Evolutionary conservation across 2,797 vertebrate species (phyloP), one percentile per base, ranked within the genome.

Genomic region (Urosaurus nigricauda): DNA sequence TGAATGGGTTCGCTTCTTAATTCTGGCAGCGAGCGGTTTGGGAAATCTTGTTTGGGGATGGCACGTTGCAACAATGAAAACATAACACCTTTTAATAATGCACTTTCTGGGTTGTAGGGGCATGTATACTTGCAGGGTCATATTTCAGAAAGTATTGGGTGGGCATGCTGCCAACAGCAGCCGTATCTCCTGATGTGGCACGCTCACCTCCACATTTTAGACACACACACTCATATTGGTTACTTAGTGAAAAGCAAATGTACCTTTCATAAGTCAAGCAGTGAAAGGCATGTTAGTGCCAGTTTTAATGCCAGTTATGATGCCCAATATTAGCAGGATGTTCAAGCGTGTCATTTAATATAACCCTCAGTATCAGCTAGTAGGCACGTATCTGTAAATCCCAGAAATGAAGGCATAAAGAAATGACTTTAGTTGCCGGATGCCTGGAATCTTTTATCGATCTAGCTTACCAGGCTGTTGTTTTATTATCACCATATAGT

Each of bases 71-170:
- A 32, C n/a, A 40, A 37, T 32, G 40, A 47, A 68, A 81, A 75
- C 37, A 32, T 53, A 73, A 65, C 7, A 24, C 9, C 5, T 29
- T 63, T 17, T 32, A 63, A 13, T 53, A 68, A 63, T 82, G 19
- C 53, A 16, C 43, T 63, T 73, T 85, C 68, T 63, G 37, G 40
- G 26, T 65, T 77, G 73, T 65, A 75, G 35, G 2, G 16, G 68
- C 40, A 3, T 77, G 37, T 58, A 37, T 51, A 9, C 43, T n/a
- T 75, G 47, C 43, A 85, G 77, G 60, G 47, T 47, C 51, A 24
- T 89, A 77, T 86, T 86, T 56, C 29, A 29, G 26, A 82, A 89
- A 43, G 11, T 63, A 74, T 63, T 53, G 11, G n/a, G 4, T 37
- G 40, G 60, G 58, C 74, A 40, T 65, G 43, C 16, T 86, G 17